phyloP scores from a whole-genome alignment of 2,888 invertebrate genomes.

The Apamea crenata region DNA sequence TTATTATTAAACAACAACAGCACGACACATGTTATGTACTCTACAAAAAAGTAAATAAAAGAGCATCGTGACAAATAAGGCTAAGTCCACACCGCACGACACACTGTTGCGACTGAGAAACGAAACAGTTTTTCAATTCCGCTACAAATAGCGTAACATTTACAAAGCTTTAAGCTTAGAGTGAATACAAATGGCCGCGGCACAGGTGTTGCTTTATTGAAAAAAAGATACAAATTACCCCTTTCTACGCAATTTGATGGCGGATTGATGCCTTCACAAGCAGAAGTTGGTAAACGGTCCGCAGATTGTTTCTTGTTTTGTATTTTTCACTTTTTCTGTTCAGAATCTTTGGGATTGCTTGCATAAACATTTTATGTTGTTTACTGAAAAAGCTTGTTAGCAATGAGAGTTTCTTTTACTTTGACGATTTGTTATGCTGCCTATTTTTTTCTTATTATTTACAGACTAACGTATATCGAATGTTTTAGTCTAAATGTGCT shows the following conservation, averaged over 20 bases:
- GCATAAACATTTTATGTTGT: slow-evolving; percentile 48
- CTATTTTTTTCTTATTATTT: neutral
- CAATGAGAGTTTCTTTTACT: slow-evolving; percentile 49
- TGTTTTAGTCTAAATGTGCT: slow-evolving; percentile 53
- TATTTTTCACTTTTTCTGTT: slow-evolving; percentile 59
- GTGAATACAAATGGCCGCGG: slow-evolving; percentile 83
- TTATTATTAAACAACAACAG: slow-evolving; percentile 44
- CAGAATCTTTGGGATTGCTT: slow-evolving; percentile 45
- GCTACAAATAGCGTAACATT: slow-evolving; percentile 88
- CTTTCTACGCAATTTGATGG: slow-evolving; percentile 83
- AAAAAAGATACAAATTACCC: slow-evolving; percentile 89
- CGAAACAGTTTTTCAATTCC: slow-evolving; percentile 89
- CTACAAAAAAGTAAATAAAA: slow-evolving; percentile 51
- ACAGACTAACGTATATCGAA: neutral
- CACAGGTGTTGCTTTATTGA: slow-evolving; percentile 89
- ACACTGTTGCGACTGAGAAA: slow-evolving; percentile 80
- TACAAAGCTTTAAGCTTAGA: slow-evolving; percentile 87
- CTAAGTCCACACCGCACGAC: slow-evolving; percentile 68
- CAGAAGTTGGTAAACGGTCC: slow-evolving; percentile 64
- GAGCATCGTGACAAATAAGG: slow-evolving; percentile 64
- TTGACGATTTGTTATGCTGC: slow-evolving; percentile 38
- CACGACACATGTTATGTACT: slow-evolving; percentile 47
- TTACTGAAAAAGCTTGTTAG: slow-evolving; percentile 48
- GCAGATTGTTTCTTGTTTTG: slow-evolving; percentile 69
- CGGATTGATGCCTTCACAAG: slow-evolving; percentile 77